Evolutionary conservation across 2,113 vertebrate genomes (phyloP).

Genomic region (Benthochromis sp.): DNA sequence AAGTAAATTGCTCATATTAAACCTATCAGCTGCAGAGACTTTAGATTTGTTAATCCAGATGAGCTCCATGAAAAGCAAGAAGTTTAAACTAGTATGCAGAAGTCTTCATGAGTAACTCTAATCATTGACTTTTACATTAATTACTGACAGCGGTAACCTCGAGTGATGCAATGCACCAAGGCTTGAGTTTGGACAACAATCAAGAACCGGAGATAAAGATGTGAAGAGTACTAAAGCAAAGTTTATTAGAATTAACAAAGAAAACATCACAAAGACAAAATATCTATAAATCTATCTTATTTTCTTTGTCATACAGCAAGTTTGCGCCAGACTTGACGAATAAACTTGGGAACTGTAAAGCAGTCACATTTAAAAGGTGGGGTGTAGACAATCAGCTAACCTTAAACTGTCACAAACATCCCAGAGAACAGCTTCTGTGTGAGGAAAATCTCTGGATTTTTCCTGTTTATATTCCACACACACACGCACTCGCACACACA

Average conservation of each 20-base stretch:
- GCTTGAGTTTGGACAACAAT: not conserved
- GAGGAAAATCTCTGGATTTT: not conserved
- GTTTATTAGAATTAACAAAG: conserved; percentile 74
- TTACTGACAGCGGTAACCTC: not conserved
- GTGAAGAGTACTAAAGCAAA: conserved; percentile 59
- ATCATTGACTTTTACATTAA: not conserved
- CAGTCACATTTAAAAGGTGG: not conserved
- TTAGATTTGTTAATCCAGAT: not conserved
- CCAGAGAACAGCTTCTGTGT: conserved; percentile 1
- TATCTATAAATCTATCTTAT: conserved; percentile 61
- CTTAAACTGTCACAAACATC: conserved; percentile 15
- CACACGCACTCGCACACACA: not conserved
- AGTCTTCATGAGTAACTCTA: not conserved
- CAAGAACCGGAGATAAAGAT: not conserved
- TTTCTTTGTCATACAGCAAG: conserved; percentile 16
- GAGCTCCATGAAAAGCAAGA: not conserved
- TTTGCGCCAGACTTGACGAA: conserved; percentile 31
- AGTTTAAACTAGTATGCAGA: not conserved
- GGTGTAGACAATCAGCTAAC: not conserved
- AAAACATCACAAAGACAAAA: conserved; percentile 67
- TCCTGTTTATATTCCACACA: conserved; percentile 16
- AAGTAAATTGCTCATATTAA: not conserved
- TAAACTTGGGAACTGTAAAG: conserved; percentile 8
- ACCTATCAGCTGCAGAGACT: not conserved
- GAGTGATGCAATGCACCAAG: not conserved